Base-by-base conservation (phyloP, 1,140 invertebrate species). In the Triops cancriformis region DNA sequence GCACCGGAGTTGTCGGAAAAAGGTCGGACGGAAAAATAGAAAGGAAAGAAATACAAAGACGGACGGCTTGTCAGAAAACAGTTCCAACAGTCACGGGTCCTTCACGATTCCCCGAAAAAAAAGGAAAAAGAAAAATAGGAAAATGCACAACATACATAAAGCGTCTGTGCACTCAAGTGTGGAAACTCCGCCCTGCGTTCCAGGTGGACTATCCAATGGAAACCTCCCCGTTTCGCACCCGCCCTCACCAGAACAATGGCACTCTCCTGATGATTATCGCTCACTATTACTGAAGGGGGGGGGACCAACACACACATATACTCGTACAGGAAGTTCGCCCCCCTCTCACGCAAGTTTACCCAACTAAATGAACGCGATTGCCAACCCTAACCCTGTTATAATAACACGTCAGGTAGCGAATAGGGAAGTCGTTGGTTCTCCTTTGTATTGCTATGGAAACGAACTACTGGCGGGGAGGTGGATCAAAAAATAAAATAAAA, bases 191-290 rank as follows among this genome's bases (percentile, higher is more conserved):
- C 51, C 51, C 18, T 64, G 14, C 51, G 14, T 64, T 64, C 51
- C 51, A 64, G 18, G 51, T 23, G 51, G 31, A 64, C 18, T 64
- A 18, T 64, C 51, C 51, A 64, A 64, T 64, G 18, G 51, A 64
- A 64, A 64, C 31, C 51, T 64, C 51, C 51, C 51, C 14, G 51
- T 64, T 10, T 23, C 14, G 51, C 51, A 23, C 51, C 51, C 51
- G 51, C 51, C 51, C 51, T 64, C 51, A 14, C 51, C 14, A 64
- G 51, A 64, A 64, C 51, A 64, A 64, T 64, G 51, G 51, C 43
- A n/a, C 0, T 23, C 51, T 64, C 14, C 18, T 23, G 51, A 64
- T 23, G 51, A 64, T 64, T 64, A 64, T 64, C 51, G 23, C 31
- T 7, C 31, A 7, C 7, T 37, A 37, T 37, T 37, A 37, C 31